A percentile compares a stretch with the other conserved stretches of the same genome.
phyloP scores from a whole-genome alignment of 2,888 invertebrate genomes.

The Erebia aethiops region DNA sequence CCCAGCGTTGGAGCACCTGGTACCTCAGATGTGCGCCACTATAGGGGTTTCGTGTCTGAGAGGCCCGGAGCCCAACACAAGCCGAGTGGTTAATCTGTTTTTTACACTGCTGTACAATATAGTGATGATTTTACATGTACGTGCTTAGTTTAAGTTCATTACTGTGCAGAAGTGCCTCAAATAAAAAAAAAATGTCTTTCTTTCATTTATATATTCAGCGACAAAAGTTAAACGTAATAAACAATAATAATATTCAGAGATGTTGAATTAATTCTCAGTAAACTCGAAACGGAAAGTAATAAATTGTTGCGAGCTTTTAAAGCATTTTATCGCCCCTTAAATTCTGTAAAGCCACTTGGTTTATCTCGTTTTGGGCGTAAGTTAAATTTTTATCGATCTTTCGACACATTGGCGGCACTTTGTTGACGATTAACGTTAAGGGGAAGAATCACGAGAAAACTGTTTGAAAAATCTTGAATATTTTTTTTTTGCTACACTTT shows the following conservation, averaged over 20 bases:
- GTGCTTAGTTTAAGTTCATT: too few relatives aligned
- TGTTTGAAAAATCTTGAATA: not conserved
- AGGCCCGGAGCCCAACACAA: too few relatives aligned
- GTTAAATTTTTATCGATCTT: constrained; percentile 61
- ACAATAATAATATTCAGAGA: constrained; percentile 14
- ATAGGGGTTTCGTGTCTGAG: too few relatives aligned
- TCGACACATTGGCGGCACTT: constrained; percentile 67
- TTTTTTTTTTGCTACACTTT: too few relatives aligned
- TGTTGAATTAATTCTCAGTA: constrained; percentile 18
- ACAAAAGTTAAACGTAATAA: not conserved
- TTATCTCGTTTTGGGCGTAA: constrained; percentile 48
- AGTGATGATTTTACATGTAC: too few relatives aligned
- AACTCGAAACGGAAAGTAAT: constrained; percentile 15
- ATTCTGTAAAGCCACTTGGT: constrained; percentile 25
- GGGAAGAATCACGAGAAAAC: not conserved
- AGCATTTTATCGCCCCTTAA: constrained; percentile 24
- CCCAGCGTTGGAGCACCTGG: too few relatives aligned
- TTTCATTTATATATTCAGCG: too few relatives aligned
- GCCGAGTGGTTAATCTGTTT: too few relatives aligned
- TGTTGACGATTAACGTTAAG: constrained; percentile 48
- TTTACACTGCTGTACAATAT: too few relatives aligned
- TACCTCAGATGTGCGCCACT: too few relatives aligned
- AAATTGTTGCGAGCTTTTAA: constrained; percentile 25
- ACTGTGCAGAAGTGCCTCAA: too few relatives aligned
- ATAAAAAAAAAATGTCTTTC: too few relatives aligned